Base-by-base conservation (phyloP, 2,797 vertebrate species). In the Orestias chungarensis region DNA sequence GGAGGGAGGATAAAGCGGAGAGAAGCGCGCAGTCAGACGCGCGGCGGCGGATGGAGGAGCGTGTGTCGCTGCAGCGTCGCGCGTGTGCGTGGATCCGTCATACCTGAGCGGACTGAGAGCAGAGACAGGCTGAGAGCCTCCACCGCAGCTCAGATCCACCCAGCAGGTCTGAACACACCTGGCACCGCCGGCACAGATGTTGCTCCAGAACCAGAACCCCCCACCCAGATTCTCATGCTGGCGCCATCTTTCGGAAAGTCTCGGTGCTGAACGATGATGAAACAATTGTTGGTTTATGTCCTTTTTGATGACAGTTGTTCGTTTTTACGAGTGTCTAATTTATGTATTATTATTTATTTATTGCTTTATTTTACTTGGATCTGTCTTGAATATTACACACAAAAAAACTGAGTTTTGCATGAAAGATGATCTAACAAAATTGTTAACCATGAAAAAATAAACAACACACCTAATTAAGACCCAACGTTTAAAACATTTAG, bases 101-200 rank as follows among this genome's bases (percentile, higher is more conserved):
- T 83, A 91, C 85, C 83, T 91, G 88, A 65, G 77, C 70, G 65
- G 81, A 47, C 71, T 42, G 70, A 27, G 35, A 42, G 50, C 2
- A 64, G 64, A 64, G 64, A 67, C 68, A 64, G 64, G 70, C 71
- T n/a, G 33, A 75, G 3, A 27, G 78, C 75, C 62, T 61, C 70
- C 66, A 71, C 69, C 70, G 68, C 78, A 15, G 75, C 35, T 70
- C 62, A 68, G 74, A 80, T 87, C 81, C 88, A 57, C 76, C 80
- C 84, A 77, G 57, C 91, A 91, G 92, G 91, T 93, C 83, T 86
- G 88, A 88, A 88, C 90, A 86, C 89, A 94, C 93, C 91, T 93
- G 93, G 88, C 70, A 70, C 66, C 75, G 82, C 81, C 80, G 31
- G 72, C 20, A 74, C 72, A 87, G 79, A 87, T 20, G 81, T 49